Percentiles rank a stretch among this genome's conserved stretches.
phyloP scores from a whole-genome alignment of 2,113 vertebrate species.

The Urocolius indicus region DNA sequence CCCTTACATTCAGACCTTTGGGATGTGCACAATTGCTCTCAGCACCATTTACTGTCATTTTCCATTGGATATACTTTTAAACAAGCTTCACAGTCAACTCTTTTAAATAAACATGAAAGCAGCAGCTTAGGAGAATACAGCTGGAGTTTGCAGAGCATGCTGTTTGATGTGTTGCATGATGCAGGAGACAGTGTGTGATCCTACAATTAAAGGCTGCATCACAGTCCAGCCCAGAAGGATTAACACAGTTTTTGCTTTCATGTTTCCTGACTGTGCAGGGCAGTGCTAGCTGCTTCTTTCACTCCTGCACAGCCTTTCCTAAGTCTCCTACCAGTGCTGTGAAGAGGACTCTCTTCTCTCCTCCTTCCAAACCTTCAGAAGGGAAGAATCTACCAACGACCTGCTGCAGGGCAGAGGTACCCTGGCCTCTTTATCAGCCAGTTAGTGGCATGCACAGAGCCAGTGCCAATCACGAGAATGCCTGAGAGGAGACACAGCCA shows the following conservation, averaged over 20 bases:
- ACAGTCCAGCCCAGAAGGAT: neutral
- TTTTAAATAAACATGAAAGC: conserved; percentile 37
- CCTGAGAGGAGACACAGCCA: neutral
- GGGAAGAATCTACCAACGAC: neutral
- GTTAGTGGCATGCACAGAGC: neutral
- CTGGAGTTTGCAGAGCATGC: neutral
- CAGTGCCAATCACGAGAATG: neutral
- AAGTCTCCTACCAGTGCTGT: neutral
- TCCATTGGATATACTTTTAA: neutral
- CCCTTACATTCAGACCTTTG: neutral
- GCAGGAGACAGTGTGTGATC: neutral
- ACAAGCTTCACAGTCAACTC: neutral
- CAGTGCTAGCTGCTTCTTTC: neutral
- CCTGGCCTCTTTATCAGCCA: neutral
- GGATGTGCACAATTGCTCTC: neutral
- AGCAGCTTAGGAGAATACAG: neutral
- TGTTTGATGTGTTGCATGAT: neutral
- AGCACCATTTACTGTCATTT: neutral
- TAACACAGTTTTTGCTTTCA: neutral
- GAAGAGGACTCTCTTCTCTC: neutral
- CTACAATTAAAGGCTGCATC: neutral
- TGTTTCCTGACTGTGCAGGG: neutral
- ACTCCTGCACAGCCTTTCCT: neutral
- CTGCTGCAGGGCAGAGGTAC: neutral
- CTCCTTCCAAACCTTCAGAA: neutral